Conservation (phyloP, 2,113 vertebrate genomes). For the Paradisaea rubra region DNA sequence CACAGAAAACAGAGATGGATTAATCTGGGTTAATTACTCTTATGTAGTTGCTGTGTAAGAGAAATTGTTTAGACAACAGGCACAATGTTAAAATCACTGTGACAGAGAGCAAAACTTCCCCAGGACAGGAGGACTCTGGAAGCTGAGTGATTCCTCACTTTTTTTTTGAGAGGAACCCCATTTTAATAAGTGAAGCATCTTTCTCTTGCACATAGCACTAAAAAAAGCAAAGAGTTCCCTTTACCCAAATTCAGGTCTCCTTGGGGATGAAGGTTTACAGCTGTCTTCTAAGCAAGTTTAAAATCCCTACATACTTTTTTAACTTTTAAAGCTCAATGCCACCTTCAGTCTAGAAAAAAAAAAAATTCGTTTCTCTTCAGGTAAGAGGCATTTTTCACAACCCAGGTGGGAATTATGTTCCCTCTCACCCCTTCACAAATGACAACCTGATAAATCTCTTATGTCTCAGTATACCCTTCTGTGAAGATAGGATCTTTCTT, state of each 20-base stretch:
- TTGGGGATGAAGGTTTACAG: neutral
- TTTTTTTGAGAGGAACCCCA: neutral
- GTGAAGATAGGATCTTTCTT: neutral
- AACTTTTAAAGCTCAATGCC: neutral
- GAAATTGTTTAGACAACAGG: neutral
- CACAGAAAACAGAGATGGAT: neutral
- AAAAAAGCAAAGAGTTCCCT: neutral
- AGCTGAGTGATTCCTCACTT: neutral
- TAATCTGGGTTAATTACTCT: neutral
- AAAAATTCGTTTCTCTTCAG: neutral
- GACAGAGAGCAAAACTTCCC: neutral
- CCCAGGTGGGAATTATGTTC: neutral
- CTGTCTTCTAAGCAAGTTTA: neutral
- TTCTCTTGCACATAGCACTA: neutral
- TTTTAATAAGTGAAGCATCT: neutral
- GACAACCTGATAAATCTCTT: neutral
- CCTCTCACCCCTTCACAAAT: neutral
- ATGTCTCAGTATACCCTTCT: neutral
- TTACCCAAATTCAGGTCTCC: neutral
- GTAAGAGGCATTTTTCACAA: neutral
- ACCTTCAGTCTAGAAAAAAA: neutral
- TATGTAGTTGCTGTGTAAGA: neutral
- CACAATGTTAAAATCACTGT: neutral
- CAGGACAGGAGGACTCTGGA: neutral
- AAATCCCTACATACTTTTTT: neutral